These are phyloP conservation scores for Anguilla marmorata DNA, from an alignment of 2,797 vertebrate species.

Conservation along the genomic window DNA sequence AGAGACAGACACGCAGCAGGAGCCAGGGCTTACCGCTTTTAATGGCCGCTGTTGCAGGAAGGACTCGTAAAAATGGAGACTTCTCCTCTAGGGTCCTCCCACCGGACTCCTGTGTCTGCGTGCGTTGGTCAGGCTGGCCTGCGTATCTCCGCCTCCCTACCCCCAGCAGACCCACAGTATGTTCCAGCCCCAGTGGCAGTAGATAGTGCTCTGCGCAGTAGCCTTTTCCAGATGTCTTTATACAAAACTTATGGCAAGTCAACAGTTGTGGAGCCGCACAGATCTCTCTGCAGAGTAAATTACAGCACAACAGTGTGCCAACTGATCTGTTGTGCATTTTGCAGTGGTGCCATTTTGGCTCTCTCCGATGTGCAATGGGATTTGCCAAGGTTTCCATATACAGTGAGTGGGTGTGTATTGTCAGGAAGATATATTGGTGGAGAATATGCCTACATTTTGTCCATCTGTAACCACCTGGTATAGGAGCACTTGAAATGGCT, in stretches of 20 bases:
- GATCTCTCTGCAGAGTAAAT: not conserved
- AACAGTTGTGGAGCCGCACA: not conserved
- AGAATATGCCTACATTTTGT: conserved; percentile 6
- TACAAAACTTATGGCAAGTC: conserved; percentile 21
- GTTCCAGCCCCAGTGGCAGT: not conserved
- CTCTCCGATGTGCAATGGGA: not conserved
- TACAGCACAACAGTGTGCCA: not conserved
- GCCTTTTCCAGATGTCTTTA: conserved; percentile 15
- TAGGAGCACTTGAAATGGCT: conserved; percentile 35
- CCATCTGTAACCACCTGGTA: conserved; percentile 29
- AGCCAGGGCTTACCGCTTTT: conserved; percentile 67
- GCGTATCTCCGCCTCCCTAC: conserved; percentile 39
- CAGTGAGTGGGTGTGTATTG: not conserved
- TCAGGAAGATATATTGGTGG: conserved; percentile 17
- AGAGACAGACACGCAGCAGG: conserved; percentile 69
- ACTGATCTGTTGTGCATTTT: not conserved
- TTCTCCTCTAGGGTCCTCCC: conserved; percentile 54
- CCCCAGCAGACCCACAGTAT: not conserved
- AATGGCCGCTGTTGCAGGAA: conserved; percentile 69
- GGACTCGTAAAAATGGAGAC: conserved; percentile 66
- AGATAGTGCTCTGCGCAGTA: not conserved
- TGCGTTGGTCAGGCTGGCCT: conserved; percentile 38
- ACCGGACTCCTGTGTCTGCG: not conserved
- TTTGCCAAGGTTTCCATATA: not conserved
- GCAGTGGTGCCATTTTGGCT: not conserved